Evolutionary conservation across 2,113 vertebrate species (phyloP), one percentile per base, ranked within the genome.

Genomic region (Neofelis nebulosa): DNA sequence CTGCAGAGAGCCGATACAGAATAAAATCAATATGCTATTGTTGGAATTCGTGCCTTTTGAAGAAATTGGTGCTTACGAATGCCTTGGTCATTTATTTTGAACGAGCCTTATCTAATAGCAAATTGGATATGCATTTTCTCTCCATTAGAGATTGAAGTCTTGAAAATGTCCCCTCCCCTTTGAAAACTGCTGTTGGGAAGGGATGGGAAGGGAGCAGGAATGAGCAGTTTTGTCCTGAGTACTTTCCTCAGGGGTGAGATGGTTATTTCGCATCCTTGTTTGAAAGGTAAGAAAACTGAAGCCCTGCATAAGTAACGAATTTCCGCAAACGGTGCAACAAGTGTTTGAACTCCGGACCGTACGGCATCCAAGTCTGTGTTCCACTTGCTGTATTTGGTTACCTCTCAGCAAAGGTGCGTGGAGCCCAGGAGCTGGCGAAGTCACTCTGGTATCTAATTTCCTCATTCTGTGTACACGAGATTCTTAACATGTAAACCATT

Each of bases 101-200:
- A 91, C 91, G 88, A 97, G 69, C 96, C 97, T 97, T 95, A 97
- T 97, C 97, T 97, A 98, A 98, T 94, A 97, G 92, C 80, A 94
- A 97, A 97, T 97, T 98, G 92, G 98, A 73, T 97, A 96, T 97
- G 98, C 97, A 97, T 98, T 98, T 98, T 97, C 94, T 97, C 18
- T 91, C 88, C 81, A 87, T 97, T 97, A 97, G 97, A 95, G 80
- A 96, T 57, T 48, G 52, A 97, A 92, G 92, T 97, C 36, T 96
- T 96, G 83, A 83, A 90, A 86, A 87, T 33, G 7, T 63, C 69
- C 33, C 41, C 8, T 5, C 23, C 4, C 69, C 10, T 13, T 50
- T 92, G 36, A 93, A 65, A 91, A 73, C 57, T 85, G 95, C n/a
- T 81, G 38, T 38, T 83, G 83, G 63, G 73, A 93, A 96, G 36